Evolutionary conservation across 2,797 vertebrate genomes (phyloP).

Genomic region (Coregonus suidteri): DNA sequence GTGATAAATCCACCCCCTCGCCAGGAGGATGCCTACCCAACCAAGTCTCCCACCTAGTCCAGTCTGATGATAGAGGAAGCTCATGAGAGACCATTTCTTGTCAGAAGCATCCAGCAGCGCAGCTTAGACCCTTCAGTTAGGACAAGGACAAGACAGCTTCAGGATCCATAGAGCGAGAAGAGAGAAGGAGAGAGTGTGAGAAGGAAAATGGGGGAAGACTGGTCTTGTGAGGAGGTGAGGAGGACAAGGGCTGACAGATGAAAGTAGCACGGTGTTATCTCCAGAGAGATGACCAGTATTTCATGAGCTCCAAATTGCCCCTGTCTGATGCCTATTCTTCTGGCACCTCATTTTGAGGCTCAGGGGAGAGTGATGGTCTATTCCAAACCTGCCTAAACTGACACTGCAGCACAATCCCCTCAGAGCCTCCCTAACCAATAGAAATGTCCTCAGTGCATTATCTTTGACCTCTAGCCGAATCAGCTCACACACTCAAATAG

Average conservation of each 20-base stretch:
- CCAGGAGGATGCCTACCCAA: not conserved
- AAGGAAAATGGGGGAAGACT: not conserved
- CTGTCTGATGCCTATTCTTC: constrained; percentile 47
- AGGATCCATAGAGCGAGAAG: constrained; percentile 46
- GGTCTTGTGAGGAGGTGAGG: not conserved
- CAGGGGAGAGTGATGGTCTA: constrained; percentile 51
- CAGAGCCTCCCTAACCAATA: constrained; percentile 4
- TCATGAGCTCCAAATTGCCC: constrained; percentile 46
- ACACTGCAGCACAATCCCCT: constrained; percentile 23
- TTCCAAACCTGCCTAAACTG: constrained; percentile 32
- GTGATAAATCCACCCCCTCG: constrained; percentile 8
- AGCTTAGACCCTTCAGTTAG: not conserved
- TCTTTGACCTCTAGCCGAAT: not conserved
- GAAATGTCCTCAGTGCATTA: not conserved
- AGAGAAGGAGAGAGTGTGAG: constrained; percentile 15
- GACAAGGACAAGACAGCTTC: constrained; percentile 30
- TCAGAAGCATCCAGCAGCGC: constrained; percentile 33
- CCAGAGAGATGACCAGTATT: not conserved
- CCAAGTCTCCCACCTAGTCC: not conserved
- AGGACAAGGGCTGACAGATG: not conserved
- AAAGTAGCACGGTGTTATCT: constrained; percentile 6
- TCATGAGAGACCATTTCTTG: constrained; percentile 44
- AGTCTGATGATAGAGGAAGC: constrained; percentile 28
- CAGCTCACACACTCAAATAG: not conserved
- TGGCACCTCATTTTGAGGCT: constrained; percentile 65